These are phyloP conservation scores for Proales similis DNA, from an alignment of 1,140 invertebrate species.

Conservation along the genomic window DNA sequence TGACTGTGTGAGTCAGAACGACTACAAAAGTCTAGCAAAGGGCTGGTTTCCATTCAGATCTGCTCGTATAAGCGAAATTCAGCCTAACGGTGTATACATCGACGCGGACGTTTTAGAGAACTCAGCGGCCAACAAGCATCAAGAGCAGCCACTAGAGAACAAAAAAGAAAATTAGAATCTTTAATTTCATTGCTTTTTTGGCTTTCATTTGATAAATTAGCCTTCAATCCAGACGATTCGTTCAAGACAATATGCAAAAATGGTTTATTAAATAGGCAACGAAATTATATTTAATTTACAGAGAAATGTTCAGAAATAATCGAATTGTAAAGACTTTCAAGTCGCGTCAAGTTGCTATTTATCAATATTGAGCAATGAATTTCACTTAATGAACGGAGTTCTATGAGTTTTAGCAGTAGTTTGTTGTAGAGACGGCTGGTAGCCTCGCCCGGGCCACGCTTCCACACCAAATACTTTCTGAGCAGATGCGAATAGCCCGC, in stretches of 20 bases:
- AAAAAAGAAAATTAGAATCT: slow-evolving; percentile 8
- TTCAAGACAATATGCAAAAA: too few species aligned
- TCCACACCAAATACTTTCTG: slow-evolving; percentile 21
- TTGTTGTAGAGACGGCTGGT: neutral
- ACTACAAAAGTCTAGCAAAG: neutral
- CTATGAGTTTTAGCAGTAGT: neutral
- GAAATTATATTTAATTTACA: too few species aligned
- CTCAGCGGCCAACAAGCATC: neutral
- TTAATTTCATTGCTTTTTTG: too few species aligned
- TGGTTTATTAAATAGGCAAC: too few species aligned
- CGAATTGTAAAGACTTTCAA: too few species aligned
- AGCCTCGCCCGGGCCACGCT: slow-evolving; percentile 1
- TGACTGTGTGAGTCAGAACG: neutral
- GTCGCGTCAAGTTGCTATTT: too few species aligned
- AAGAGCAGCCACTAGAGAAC: neutral
- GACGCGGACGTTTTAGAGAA: slow-evolving; percentile 5
- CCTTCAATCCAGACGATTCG: too few species aligned
- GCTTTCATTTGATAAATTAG: too few species aligned
- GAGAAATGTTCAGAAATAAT: too few species aligned
- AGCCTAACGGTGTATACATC: too few species aligned
- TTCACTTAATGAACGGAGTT: neutral
- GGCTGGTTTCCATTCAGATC: slow-evolving; percentile 31
- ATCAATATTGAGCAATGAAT: slow-evolving; percentile 7
- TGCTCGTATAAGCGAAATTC: too few species aligned
- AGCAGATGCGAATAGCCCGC: slow-evolving; percentile 4